Evolutionary conservation across 2,888 invertebrate genomes (phyloP), one percentile per base, ranked within the genome.

Genomic region (Noctua comes): DNA sequence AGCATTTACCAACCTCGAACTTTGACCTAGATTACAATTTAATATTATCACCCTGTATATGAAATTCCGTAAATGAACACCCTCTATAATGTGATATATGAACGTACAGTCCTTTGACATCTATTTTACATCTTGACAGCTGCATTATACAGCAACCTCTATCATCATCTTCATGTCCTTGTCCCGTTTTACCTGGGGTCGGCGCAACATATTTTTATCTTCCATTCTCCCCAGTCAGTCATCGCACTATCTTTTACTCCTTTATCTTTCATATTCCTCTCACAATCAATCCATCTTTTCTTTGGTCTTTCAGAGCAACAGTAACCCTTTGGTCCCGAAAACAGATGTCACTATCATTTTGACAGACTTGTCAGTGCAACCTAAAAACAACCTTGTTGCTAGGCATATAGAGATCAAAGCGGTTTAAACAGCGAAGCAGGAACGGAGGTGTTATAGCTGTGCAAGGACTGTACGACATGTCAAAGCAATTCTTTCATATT

Each of bases 21-120:
- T 82, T 82, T 82, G 75, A 73, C 87, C 87, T 80, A 82, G 68
- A 87, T 89, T 82, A 76, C 69, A 72, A 43, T 71, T 72, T 82
- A 76, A 76, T 73, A 78, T 75, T 79, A 79, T 75, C 76, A 62
- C 11, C 40, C 36, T 78, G 24, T 73, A 75, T 66, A 73, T 66
- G 43, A 27, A 65, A 71, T 70, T 21, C 24, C n/a, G 4, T 62
- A 24, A 36, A 79, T 46, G 18, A 72, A 80, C 27, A 16, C 0
- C 18, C 64, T 40, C 24, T 65, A 57, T 78, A 62, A 62, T 46
- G 31, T 36, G 48, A 43, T n/a, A 46, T 71, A 73, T 27, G 43
- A 70, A 64, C n/a, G 18, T 31, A 3, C n/a, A 43, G 43, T 43
- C n/a, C 16, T n/a, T 66, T 43, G 43, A 66, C 4, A 43, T 4